phyloP scores from a whole-genome alignment of 2,888 invertebrate genomes.

The Eristalinus aeneus region DNA sequence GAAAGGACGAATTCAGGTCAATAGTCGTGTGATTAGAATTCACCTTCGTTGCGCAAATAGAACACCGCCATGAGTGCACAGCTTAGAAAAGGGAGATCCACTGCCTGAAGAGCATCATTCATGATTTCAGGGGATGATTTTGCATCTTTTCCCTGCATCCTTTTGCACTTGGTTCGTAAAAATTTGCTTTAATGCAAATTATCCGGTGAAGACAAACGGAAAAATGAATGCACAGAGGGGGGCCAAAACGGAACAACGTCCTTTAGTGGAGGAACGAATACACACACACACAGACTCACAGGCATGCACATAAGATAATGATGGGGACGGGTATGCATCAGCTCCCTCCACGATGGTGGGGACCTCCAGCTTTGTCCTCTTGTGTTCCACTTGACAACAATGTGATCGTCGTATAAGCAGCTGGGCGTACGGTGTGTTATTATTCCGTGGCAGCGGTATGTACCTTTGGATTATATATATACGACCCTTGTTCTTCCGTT shows the following conservation, averaged over 20 bases:
- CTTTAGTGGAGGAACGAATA: background rate
- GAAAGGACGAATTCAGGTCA: constrained; percentile 51
- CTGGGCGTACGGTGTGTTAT: constrained; percentile 35
- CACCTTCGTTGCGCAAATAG: constrained; percentile 38
- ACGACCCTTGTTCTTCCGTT: background rate
- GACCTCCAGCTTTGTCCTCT: constrained; percentile 35
- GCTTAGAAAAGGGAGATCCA: background rate
- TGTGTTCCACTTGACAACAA: constrained; percentile 47
- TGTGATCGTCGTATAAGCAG: constrained; percentile 46
- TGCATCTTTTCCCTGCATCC: background rate
- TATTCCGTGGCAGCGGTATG: constrained; percentile 20
- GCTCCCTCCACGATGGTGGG: background rate
- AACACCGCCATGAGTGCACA: constrained; percentile 9
- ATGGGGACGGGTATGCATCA: background rate
- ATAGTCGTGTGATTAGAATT: constrained; percentile 61
- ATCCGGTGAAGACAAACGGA: background rate
- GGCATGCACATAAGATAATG: background rate
- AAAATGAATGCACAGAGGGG: background rate
- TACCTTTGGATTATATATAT: constrained; percentile 10
- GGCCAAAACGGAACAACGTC: background rate
- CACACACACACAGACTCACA: background rate
- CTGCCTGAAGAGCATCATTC: constrained; percentile 32
- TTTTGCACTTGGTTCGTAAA: background rate
- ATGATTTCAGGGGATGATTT: constrained; percentile 33
- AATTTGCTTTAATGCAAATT: constrained; percentile 37